Percentiles rank a stretch among this genome's conserved stretches.
Conservation (phyloP, 2,888 invertebrate species). For the Ormyrus rosae region DNA sequence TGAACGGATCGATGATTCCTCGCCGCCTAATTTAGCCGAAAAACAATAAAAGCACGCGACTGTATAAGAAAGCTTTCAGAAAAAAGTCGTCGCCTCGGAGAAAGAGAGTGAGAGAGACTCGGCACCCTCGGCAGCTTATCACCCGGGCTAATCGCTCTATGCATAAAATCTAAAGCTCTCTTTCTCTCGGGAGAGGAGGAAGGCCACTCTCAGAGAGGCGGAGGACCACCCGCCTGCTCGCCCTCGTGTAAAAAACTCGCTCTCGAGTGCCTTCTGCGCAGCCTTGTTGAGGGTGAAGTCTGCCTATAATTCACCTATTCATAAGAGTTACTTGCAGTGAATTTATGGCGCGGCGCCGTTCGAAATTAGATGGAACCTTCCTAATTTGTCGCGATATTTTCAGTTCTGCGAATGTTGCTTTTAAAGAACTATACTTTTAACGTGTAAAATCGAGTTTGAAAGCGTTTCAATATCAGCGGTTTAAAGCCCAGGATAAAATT, state of each 20-base stretch:
- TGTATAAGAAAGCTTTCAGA: neutral
- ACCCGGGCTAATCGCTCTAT: slow-evolving; percentile 20
- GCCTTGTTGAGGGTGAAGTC: neutral
- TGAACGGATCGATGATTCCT: too few relatives aligned
- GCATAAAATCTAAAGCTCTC: slow-evolving; percentile 23
- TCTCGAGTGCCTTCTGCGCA: neutral
- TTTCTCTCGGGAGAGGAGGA: neutral
- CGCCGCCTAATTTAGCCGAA: neutral
- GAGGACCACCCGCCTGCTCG: too few relatives aligned
- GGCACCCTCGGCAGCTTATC: slow-evolving; percentile 4
- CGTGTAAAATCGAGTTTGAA: neutral
- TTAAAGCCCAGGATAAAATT: too few relatives aligned
- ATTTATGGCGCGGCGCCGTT: too few relatives aligned
- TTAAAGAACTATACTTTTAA: neutral
- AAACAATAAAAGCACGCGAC: neutral
- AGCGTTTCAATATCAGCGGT: too few relatives aligned
- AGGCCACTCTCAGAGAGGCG: too few relatives aligned
- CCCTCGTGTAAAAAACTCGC: neutral
- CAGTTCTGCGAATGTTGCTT: too few relatives aligned
- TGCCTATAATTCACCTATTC: too few relatives aligned
- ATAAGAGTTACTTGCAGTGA: too few relatives aligned
- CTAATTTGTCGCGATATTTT: too few relatives aligned
- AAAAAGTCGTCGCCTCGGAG: neutral
- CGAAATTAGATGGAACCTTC: too few relatives aligned
- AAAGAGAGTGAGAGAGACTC: neutral